Evolutionary conservation across 2,888 invertebrate species (phyloP), one percentile per base, ranked within the genome.

Genomic region (Platypus cylindrus): DNA sequence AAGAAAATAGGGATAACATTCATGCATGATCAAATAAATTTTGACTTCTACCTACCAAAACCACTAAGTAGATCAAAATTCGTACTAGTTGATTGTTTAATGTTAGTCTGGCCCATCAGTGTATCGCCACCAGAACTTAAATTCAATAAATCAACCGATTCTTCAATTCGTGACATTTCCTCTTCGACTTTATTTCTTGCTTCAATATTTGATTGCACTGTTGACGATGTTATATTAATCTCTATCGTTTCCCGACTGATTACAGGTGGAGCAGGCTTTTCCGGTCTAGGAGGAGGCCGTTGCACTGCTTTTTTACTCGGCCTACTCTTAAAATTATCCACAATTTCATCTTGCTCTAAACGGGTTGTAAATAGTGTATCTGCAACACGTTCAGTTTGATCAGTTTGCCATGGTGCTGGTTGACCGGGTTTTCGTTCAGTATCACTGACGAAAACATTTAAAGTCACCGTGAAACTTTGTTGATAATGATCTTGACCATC

Each of bases 291-390:
- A 3, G 64, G 62, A 34, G 59, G 58, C 37, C 56, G 45, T 24
- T 41, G 44, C 16, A 48, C 44, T 29, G 44, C 40, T 33, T 50
- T 48, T 32, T 48, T 54, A 5, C 49, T 43, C 11, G 64, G 64
- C 48, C 64, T 66, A 35, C 66, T 67, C 16, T 67, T 80, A 56
- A 86, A 87, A 55, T 82, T 84, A 50, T 87, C 86, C 16, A 82
- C 67, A 50, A 80, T 78, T 58, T 87, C 86, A 41, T 84, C 84
- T 60, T 78, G 76, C 57, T 89, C 89, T 35, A 85, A 58, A 35
- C 76, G 75, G 0, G 82, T 78, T 3, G 78, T 74, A 58, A 89
- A 89, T 1, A 89, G 61, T 0, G 78, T 66, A 41, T 70, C 66
- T 1, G 73, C 64, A 36, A 56, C 54, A 2, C 71, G 60, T 48